A percentile compares a stretch with the other conserved stretches of the same genome.
Evolutionary conservation across 30 jellyfish, hydroid and myxozoan species (phyloP).

Genomic region (Turritopsis rubra): DNA sequence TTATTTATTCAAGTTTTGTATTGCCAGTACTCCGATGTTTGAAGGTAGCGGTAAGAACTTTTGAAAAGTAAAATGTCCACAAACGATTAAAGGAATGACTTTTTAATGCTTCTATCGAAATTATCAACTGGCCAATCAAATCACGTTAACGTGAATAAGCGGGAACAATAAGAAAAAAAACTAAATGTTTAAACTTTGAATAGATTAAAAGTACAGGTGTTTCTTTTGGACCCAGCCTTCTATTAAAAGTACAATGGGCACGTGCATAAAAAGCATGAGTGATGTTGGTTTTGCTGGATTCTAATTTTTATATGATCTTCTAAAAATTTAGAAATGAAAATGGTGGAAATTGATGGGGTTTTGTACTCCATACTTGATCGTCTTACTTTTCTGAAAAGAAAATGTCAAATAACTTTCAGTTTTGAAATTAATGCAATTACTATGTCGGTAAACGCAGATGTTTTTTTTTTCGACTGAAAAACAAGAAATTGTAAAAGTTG

Average conservation of each 20-base stretch:
- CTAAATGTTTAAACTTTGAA: slow-evolving; percentile 10
- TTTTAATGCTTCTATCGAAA: slow-evolving; percentile 19
- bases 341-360: not conserved
- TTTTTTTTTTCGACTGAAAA: not conserved
- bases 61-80: slow-evolving; percentile 9
- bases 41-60: slow-evolving; percentile 12
- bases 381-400: not conserved
- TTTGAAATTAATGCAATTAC: not conserved
- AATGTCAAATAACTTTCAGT: not conserved
- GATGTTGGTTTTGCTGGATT: not conserved
- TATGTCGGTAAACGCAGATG: not conserved
- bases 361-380: not conserved
- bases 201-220: slow-evolving; percentile 27
- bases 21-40: not conserved
- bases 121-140: slow-evolving; percentile 32
- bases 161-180: slow-evolving; percentile 23
- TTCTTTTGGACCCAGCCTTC: slow-evolving; percentile 16
- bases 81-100: slow-evolving; percentile 22
- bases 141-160: slow-evolving; percentile 20
- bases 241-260: slow-evolving; percentile 21
- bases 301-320: slow-evolving; percentile 3
- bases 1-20: not conserved
- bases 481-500: not conserved
- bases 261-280: slow-evolving; percentile 16
- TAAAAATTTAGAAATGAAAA: not conserved